Conservation (phyloP, 2,113 vertebrate genomes). For the Choloepus hoffmanni region DNA sequence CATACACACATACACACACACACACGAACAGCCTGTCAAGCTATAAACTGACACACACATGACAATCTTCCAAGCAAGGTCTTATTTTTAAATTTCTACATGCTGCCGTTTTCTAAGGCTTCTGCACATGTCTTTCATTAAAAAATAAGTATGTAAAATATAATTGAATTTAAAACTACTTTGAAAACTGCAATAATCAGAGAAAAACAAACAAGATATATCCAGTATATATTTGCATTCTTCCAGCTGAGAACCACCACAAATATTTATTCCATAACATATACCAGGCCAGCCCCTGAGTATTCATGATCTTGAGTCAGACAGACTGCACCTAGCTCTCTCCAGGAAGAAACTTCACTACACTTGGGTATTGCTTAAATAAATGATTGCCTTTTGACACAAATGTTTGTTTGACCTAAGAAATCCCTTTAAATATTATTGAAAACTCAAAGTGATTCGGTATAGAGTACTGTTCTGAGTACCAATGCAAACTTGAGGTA, state of each 20-base stretch:
- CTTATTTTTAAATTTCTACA: conserved; percentile 54
- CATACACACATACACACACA: background rate
- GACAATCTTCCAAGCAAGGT: background rate
- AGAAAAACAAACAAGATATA: background rate
- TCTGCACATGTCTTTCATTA: background rate
- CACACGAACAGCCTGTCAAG: background rate
- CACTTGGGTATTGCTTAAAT: conserved; percentile 47
- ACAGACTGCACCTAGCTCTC: background rate
- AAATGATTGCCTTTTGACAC: background rate
- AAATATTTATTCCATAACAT: conserved; percentile 42
- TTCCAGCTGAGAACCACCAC: background rate
- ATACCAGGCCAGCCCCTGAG: background rate
- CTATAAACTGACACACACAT: background rate
- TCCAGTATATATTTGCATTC: background rate
- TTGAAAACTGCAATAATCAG: conserved; percentile 33
- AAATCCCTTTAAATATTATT: conserved; percentile 23
- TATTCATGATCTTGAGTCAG: background rate
- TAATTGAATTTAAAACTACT: conserved; percentile 51
- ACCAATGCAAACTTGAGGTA: background rate
- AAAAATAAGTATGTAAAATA: conserved; percentile 41
- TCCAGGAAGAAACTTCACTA: background rate
- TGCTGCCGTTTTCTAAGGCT: background rate
- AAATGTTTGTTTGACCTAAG: conserved; percentile 30
- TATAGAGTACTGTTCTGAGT: background rate
- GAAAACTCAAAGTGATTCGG: conserved; percentile 12